Percentiles rank a stretch among this genome's conserved stretches.
Evolutionary conservation across 2,797 vertebrate genomes (phyloP).

Genomic region (Sternarchorhynchus goeldii): DNA sequence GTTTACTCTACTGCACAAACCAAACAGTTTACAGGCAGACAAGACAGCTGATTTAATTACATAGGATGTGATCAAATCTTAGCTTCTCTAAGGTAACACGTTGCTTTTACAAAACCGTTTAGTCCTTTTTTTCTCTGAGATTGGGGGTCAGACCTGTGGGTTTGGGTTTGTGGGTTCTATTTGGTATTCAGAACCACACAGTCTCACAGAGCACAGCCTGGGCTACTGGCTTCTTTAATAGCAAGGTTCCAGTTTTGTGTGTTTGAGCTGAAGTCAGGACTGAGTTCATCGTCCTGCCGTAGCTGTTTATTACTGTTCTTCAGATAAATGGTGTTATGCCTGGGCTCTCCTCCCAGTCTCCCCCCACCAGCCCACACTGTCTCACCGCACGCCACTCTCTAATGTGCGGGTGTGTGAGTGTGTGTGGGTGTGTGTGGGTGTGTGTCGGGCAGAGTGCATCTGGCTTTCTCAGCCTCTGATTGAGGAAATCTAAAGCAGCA

Average conservation of each 20-base stretch:
- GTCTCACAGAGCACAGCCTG: conserved; percentile 26
- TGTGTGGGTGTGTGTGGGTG: background rate
- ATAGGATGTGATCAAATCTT: background rate
- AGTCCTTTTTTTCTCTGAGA: background rate
- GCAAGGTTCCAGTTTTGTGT: conserved; percentile 45
- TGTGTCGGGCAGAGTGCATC: conserved; percentile 19
- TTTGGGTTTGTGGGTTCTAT: background rate
- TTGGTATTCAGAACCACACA: conserved; percentile 6
- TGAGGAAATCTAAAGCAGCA: conserved; percentile 49
- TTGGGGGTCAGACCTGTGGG: too few relatives aligned
- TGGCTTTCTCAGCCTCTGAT: conserved; percentile 41
- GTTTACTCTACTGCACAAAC: conserved; percentile 1
- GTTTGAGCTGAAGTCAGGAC: conserved; percentile 45
- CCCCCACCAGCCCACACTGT: conserved; percentile 1
- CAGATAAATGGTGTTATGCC: conserved; percentile 58
- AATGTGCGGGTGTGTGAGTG: conserved; percentile 49
- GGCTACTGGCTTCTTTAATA: conserved; percentile 47
- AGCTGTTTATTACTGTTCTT: conserved; percentile 54
- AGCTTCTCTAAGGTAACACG: background rate
- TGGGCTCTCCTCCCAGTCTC: conserved; percentile 9
- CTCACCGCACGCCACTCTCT: conserved; percentile 9
- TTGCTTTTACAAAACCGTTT: background rate
- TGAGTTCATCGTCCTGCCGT: conserved; percentile 52
- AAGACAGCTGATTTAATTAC: conserved; percentile 1
- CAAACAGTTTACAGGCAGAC: background rate